Evolutionary conservation across 2,113 vertebrate species (phyloP), one percentile per base, ranked within the genome.

Genomic region (Cebidichthys violaceus): DNA sequence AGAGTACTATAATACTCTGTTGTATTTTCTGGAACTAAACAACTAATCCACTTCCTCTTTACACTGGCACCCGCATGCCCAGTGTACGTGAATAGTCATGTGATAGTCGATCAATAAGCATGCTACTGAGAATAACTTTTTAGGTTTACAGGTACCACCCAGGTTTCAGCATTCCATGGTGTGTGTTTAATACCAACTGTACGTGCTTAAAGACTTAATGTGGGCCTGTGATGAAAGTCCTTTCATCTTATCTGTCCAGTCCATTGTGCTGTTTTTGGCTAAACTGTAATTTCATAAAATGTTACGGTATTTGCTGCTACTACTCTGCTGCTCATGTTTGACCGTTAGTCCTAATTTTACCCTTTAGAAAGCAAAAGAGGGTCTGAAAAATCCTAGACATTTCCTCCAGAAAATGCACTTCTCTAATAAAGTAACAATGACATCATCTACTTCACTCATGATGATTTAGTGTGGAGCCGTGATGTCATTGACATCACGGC

Each of bases 361-460:
- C 18, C 24, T 15, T 29, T 22, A 37, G 15, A 65, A 45, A 66
- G 9, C 4, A 35, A 22, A 43, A 67, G n/a, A 2, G 9, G 4
- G 35, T 70, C 11, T 35, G 35, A 43, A 39, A 45, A 57, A 82
- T 35, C 2, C 1, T 24, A 15, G 35, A 47, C 65, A 10, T 47
- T 57, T 73, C 31, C 17, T 52, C 65, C 15, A 29, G 27, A 54
- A 78, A 64, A 70, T 60, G 24, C 10, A 27, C 31, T 67, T 50
- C 43, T 24, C 9, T 70, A 47, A 79, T 72, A 55, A 27, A 75
- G 45, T 29, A 66, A 61, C 72, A 68, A 29, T 83, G 79, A 86
- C 81, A 76, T 79, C 78, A 86, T 85, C 73, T 81, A 62, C 29
- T 75, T 75, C 4, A 29, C 41, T 69, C 59, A 20, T 13, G 70